Conservation (phyloP, 92 coral and sea anemone genomes). For the Scolanthus callimorphus region DNA sequence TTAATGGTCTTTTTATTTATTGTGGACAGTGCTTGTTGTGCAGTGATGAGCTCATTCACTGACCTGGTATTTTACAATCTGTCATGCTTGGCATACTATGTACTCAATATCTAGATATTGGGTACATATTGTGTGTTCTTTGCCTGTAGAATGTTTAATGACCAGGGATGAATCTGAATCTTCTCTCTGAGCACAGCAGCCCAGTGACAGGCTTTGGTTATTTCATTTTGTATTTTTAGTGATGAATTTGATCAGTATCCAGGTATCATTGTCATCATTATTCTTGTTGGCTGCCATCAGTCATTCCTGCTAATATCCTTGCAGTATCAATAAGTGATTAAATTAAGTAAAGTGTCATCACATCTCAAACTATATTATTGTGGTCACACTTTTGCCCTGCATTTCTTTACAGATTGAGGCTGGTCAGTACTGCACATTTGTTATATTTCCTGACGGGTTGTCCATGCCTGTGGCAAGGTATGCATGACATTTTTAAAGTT, state of each 20-base stretch:
- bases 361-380: background rate
- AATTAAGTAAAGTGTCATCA: slow-evolving; percentile 1
- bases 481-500: no score
- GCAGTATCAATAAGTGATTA: no score
- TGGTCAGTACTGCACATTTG: slow-evolving; percentile 86
- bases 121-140: background rate
- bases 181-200: slow-evolving; percentile 58
- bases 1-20: no score
- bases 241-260: no score
- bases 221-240: no score
- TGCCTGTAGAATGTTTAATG: slow-evolving; percentile 13
- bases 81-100: no score
- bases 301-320: no score
- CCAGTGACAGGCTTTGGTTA: no score
- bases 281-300: no score
- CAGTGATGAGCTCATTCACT: slow-evolving; percentile 29
- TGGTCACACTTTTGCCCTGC: no score
- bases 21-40: background rate
- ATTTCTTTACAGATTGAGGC: slow-evolving; percentile 57
- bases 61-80: slow-evolving; percentile 29
- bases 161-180: slow-evolving; percentile 54
- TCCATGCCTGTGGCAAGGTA: slow-evolving; percentile 93
- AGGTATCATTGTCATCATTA: no score
- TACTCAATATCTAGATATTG: background rate
- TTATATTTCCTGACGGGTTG: slow-evolving; percentile 67